Percentiles rank a stretch among this genome's conserved stretches.
phyloP scores from a whole-genome alignment of 1,140 invertebrate genomes.

The Lordiphosa clarofinis region DNA sequence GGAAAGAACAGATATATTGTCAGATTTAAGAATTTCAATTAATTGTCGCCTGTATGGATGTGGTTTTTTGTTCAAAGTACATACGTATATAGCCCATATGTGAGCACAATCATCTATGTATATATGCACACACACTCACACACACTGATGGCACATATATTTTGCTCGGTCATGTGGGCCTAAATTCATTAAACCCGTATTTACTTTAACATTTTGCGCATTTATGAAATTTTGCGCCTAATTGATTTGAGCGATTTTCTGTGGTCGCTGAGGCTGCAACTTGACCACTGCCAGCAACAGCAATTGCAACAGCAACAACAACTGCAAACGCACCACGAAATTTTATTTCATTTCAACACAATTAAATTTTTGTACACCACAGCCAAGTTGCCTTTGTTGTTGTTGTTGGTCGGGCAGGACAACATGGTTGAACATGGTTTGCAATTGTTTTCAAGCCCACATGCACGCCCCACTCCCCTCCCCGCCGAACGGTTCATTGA shows the following conservation, averaged over 20 bases:
- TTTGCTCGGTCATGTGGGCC: constrained; percentile 7
- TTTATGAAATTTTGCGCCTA: constrained; percentile 46
- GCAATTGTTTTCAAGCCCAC: constrained; percentile 41
- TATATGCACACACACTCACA: not conserved
- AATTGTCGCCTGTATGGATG: too few species aligned
- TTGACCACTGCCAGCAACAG: constrained; percentile 11
- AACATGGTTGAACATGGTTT: constrained; percentile 15
- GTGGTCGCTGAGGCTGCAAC: constrained; percentile 13
- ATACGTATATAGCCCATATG: too few species aligned
- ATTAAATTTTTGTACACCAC: constrained; percentile 61
- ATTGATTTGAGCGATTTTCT: constrained; percentile 37
- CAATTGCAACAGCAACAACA: constrained; percentile 17
- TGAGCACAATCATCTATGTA: not conserved
- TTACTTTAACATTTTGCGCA: constrained; percentile 40
- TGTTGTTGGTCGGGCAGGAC: constrained; percentile 18
- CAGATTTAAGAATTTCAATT: too few species aligned
- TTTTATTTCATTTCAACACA: constrained; percentile 57
- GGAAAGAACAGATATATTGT: too few species aligned
- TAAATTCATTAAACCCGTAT: constrained; percentile 41
- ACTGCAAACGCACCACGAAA: constrained; percentile 18
- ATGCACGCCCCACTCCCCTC: not conserved
- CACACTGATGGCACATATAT: not conserved
- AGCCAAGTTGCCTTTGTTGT: constrained; percentile 47
- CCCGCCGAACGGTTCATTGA: constrained; percentile 18
- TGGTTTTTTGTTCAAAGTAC: too few species aligned